Base-by-base conservation (phyloP, 2,888 invertebrate species). In the Ornithoptera priamus region DNA sequence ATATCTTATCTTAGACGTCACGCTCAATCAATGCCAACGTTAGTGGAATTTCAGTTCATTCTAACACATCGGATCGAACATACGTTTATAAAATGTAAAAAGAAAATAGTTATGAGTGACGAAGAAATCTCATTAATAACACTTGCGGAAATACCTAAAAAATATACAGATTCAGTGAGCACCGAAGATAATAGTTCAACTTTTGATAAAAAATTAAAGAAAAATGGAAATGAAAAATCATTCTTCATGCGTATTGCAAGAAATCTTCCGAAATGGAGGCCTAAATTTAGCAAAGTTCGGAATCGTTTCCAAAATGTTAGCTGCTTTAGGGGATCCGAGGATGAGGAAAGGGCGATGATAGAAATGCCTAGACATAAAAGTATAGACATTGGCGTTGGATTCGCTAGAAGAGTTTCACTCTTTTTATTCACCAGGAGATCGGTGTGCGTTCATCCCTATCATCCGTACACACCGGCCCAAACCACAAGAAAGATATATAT, bases 11-110 rank as follows among this genome's bases (percentile, higher is more conserved):
- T 73, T 72, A 66, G 63, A 79, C 89, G 88, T 88, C 89, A 88
- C 81, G 82, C 86, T 89, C 89, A 91, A 92, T 92, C 92, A 92
- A 92, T 90, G 92, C 90, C 90, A 88, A 82, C 74, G 75, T 74
- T 73, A 79, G 82, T 63, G 53, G 67, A 83, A 84, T 80, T 85
- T 75, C 75, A 75, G 79, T 78, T 71, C 71, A 72, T 75, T 77
- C 82, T 81, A 85, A 83, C 81, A 77, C 80, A 77, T 50, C 62
- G 74, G 78, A 76, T 75, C 75, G 81, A 76, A 75, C 73, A 76
- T 77, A 79, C 71, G 81, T 80, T 72, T 73, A 73, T 10, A 85
- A 83, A 85, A 87, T 86, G 83, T 78, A 76, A 76, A 72, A 76
- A 76, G 66, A 76, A 79, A 70, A 78, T 65, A 81, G 86, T 85